phyloP scores from a whole-genome alignment of 35 echinoderm and acorn worm genomes.

The Patiria miniata region DNA sequence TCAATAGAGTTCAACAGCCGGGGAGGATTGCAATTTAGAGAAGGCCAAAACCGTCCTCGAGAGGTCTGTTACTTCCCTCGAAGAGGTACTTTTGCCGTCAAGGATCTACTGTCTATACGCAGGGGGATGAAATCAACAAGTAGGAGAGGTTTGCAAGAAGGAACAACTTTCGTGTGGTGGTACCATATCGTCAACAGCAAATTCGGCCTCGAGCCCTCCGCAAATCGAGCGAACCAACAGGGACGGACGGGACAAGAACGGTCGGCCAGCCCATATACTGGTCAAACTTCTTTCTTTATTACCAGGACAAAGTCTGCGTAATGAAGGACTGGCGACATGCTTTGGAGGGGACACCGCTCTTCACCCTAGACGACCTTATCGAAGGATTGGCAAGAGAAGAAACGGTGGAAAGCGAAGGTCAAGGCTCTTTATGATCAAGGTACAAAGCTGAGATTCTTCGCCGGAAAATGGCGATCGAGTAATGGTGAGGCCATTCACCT shows the following conservation, averaged over 20 bases:
- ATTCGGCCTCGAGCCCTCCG: neutral
- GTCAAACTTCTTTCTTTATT: constrained; percentile 47
- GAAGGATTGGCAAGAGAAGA: constrained; percentile 39
- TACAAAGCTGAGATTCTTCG: constrained; percentile 50
- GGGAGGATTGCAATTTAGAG: no score
- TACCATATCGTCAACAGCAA: neutral
- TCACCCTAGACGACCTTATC: constrained; percentile 49
- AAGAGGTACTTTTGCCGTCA: no score
- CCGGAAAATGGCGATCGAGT: constrained; percentile 40
- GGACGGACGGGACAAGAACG: neutral
- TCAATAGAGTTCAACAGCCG: no score
- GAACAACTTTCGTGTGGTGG: constrained; percentile 47
- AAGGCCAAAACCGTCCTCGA: no score
- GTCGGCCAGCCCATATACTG: constrained; percentile 22
- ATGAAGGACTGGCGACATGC: constrained; percentile 33
- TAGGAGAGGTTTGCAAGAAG: constrained; percentile 28
- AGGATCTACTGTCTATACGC: no score
- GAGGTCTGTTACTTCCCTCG: no score
- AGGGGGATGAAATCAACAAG: no score
- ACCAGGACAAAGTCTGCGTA: constrained; percentile 55
- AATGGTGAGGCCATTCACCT: constrained; percentile 15
- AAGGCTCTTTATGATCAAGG: constrained; percentile 48
- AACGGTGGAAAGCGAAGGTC: constrained; percentile 51
- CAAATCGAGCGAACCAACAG: constrained; percentile 41
- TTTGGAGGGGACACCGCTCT: constrained; percentile 12